Evolutionary conservation across 2,113 vertebrate genomes (phyloP).

Genomic region (Cebus imitator): DNA sequence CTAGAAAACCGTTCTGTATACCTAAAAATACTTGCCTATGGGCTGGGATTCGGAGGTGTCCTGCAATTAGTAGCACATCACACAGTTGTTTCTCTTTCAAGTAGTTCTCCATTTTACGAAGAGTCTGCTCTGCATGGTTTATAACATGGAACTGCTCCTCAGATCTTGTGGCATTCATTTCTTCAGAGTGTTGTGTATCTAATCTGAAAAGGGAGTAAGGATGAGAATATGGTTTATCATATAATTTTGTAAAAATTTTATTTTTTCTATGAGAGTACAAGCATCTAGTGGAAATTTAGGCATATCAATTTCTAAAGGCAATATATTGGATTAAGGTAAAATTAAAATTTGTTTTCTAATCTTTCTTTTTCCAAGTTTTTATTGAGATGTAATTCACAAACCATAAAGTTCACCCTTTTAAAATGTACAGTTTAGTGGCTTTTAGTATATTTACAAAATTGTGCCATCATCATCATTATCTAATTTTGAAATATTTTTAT

Average conservation of each 20-base stretch:
- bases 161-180: constrained; percentile 88
- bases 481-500: too few species aligned
- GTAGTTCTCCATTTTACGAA: constrained; percentile 96
- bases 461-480: too few species aligned
- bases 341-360: background rate
- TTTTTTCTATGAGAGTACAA: background rate
- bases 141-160: constrained; percentile 93
- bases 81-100: constrained; percentile 97
- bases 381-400: too few species aligned
- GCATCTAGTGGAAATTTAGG: background rate
- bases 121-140: constrained; percentile 95
- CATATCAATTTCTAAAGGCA: background rate
- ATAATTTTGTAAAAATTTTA: rapidly evolving
- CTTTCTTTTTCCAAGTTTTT: background rate
- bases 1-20: background rate
- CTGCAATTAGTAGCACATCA: constrained; percentile 94
- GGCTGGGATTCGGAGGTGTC: constrained; percentile 95
- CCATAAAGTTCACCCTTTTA: too few species aligned
- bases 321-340: background rate
- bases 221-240: background rate
- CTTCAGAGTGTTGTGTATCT: constrained; percentile 81
- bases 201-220: constrained; percentile 80
- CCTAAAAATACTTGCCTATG: constrained; percentile 87
- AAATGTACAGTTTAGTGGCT: too few species aligned
- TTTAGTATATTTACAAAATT: too few species aligned